phyloP scores from a whole-genome alignment of 2,888 invertebrate genomes.

The Anaspis maculata region DNA sequence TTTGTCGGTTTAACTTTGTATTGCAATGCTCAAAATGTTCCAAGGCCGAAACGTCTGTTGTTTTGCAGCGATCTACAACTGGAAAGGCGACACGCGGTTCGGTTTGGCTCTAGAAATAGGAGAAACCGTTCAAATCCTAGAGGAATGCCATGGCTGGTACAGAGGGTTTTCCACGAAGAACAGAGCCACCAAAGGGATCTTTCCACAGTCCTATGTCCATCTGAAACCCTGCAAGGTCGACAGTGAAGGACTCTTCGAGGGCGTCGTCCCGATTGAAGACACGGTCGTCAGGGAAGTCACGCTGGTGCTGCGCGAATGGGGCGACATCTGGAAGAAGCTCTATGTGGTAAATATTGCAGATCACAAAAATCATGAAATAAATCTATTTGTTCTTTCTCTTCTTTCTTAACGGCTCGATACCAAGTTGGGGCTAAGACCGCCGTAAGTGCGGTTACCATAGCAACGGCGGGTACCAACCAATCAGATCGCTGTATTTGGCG shows the following conservation, averaged over 20 bases:
- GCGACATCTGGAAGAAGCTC: constrained; percentile 82
- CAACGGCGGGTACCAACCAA: too few relatives aligned
- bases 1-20: too few relatives aligned
- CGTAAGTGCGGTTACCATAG: too few relatives aligned
- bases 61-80: constrained; percentile 79
- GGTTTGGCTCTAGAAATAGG: constrained; percentile 83
- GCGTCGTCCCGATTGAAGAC: constrained; percentile 70
- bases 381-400: neutral
- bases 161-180: constrained; percentile 77
- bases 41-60: too few relatives aligned
- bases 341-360: constrained; percentile 65
- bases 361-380: neutral
- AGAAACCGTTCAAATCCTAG: constrained; percentile 84
- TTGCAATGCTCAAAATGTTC: too few relatives aligned
- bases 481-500: too few relatives aligned
- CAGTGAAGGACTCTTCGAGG: constrained; percentile 69
- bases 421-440: too few relatives aligned
- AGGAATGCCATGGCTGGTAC: constrained; percentile 87
- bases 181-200: constrained; percentile 59
- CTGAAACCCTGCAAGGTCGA: constrained; percentile 72
- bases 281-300: constrained; percentile 87
- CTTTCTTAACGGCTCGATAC: too few relatives aligned
- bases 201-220: constrained; percentile 73
- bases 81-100: constrained; percentile 72
- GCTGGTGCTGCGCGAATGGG: constrained; percentile 89